phyloP scores from a whole-genome alignment of 1,140 invertebrate species.

The Listronotus bonariensis region DNA sequence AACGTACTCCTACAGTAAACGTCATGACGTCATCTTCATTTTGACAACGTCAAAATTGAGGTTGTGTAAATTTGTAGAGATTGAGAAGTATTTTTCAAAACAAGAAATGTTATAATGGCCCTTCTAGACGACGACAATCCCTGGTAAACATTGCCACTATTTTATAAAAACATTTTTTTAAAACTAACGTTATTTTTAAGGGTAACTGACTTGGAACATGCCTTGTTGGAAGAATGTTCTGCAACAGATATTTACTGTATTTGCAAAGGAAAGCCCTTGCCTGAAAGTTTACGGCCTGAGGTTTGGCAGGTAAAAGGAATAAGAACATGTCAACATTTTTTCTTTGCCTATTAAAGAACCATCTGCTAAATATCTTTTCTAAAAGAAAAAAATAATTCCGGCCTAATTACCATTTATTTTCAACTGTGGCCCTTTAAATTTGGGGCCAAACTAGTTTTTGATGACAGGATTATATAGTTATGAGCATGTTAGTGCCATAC shows the following conservation, averaged over 20 bases:
- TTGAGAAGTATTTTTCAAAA: constrained; percentile 11
- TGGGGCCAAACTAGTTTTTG: no score
- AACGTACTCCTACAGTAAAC: no score
- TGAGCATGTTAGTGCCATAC: no score
- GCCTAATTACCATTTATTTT: no score
- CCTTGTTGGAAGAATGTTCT: constrained; percentile 80
- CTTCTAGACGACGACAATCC: constrained; percentile 38
- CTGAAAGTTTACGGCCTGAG: constrained; percentile 72
- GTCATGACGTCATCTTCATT: no score
- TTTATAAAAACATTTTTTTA: neutral
- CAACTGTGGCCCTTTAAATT: no score
- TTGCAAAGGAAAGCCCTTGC: constrained; percentile 75
- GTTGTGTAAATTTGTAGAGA: no score
- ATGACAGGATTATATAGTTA: no score
- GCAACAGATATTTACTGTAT: constrained; percentile 77
- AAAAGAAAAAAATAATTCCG: neutral
- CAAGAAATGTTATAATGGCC: constrained; percentile 42
- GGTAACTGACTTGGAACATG: constrained; percentile 85
- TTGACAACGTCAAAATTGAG: no score
- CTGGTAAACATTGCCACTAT: constrained; percentile 32
- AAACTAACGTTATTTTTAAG: constrained; percentile 58
- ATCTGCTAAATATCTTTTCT: no score
- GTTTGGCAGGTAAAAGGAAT: constrained; percentile 73
- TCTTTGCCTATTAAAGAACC: neutral
- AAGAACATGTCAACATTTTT: no score